Percentiles rank a stretch among this genome's conserved stretches.
phyloP scores from a whole-genome alignment of 2,113 vertebrate genomes.

The Pluvianellus socialis region DNA sequence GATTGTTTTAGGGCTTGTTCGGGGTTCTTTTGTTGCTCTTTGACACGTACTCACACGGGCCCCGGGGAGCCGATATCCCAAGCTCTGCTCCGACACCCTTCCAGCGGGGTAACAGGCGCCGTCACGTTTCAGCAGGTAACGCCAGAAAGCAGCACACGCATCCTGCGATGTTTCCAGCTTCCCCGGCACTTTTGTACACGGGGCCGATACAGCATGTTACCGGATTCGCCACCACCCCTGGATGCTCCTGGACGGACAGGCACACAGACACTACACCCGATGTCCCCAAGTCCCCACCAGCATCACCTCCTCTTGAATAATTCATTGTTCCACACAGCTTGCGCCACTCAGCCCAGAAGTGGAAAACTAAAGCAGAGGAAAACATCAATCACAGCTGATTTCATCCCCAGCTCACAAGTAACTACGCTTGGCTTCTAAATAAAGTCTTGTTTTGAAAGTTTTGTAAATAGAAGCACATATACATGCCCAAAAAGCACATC shows the following conservation, averaged over 20 bases:
- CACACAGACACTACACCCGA: background rate
- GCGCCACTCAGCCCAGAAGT: background rate
- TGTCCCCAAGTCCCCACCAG: accelerated
- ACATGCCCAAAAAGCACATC: background rate
- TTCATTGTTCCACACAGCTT: background rate
- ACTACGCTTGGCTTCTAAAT: background rate
- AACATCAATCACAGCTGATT: background rate
- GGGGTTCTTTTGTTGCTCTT: background rate
- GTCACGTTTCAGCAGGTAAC: background rate
- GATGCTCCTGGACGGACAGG: background rate
- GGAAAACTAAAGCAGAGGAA: accelerated
- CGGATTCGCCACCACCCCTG: accelerated
- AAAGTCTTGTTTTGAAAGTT: background rate
- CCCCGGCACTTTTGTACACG: accelerated
- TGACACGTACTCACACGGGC: accelerated
- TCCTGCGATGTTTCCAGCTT: accelerated
- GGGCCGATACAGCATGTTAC: accelerated
- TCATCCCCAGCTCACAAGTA: background rate
- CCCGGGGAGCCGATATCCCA: accelerated
- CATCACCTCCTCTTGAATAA: background rate
- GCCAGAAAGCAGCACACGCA: accelerated
- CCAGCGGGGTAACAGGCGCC: accelerated
- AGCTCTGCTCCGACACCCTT: background rate
- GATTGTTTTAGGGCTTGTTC: background rate
- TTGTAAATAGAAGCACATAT: background rate